Base-by-base conservation (phyloP, 2,888 invertebrate genomes). In the Pasiphila rectangulata region DNA sequence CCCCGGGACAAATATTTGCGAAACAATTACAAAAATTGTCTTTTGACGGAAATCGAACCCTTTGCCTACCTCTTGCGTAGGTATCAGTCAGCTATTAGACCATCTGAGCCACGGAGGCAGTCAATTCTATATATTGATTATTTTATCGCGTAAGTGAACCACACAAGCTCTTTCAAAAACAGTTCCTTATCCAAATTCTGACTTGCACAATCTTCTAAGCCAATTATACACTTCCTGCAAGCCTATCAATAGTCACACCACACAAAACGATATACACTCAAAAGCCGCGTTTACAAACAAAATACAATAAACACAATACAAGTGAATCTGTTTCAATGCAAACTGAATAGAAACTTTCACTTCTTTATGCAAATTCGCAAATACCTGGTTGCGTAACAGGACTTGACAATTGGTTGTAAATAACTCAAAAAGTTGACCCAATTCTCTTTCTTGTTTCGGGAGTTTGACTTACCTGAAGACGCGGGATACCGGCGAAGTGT, bases 341-440 rank as follows among this genome's bases (percentile, higher is more conserved):
- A 32, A 10, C 6, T 17, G 32, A 83, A 82, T 75, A 72, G 75
- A 86, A 87, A 86, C 83, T 43, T 59, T 69, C 32, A 32, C 32
- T 32, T 67, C 65, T 70, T 68, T 69, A 81, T 79, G 80, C 81
- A 79, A 79, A 84, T 85, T 41, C 23, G 35, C 34, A 27, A 41
- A 44, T 49, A 63, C 68, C 68, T 67, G 32, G 30, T 82, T 77
- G 80, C 78, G 74, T 72, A 74, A 78, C 66, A 50, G 47, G 51
- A 51, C 41, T 59, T 65, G 63, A 82, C 79, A 84, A 83, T 75
- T 56, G 46, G 66, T 73, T 67, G 69, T 84, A 85, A 84, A 84
- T 83, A 71, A 45, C 39, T 72, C 54, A 61, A 46, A 46, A 66
- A 59, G 61, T 48, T 76, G 72, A 73, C 70, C 74, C 74, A 72